Base-by-base conservation (phyloP, 2,113 vertebrate species). In the Phocoena sinus region DNA sequence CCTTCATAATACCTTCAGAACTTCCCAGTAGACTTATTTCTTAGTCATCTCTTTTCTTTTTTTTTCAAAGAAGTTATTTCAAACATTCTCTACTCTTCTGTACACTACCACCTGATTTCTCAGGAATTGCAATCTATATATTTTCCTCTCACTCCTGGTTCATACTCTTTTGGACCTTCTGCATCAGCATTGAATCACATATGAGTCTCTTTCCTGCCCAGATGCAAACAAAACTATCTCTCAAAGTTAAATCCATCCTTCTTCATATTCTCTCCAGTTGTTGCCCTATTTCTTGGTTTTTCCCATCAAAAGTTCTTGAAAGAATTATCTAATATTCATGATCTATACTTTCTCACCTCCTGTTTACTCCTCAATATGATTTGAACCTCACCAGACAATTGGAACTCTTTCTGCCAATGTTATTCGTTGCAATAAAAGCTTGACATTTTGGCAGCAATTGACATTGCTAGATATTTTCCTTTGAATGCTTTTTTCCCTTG, bases 381-480 rank as follows among this genome's bases (percentile, higher is more conserved):
- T 53, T 92, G 44, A 21, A 90, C 25, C n/a, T 79, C 63, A 80
- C 33, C 20, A 70, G 50, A 84, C 38, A 68, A 70, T 25, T 88
- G 58, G 67, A 87, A 95, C 13, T n/a, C 3, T 13, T 56, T 33
- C 74, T 88, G 18, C 58, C 36, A 73, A 1, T 76, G 53, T 81
- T 67, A 81, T 44, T 88, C 94, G 70, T 76, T 85, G 56, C n/a
- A 67, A 65, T 8, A 60, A 31, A 91, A 96, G 60, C 44, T 94
- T 94, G 76, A 53, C 50, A 93, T 97, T 92, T 97, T 41, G 88
- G 31, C 20, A 90, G 58, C 88, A 88, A 92, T 60, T 92, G 88
- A 71, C 17, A 38, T 73, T 58, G 95, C 79, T 73, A 68, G 63
- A 81, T 95, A 62, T 80, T 96, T 96, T 95, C 68, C 60, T 65